Conservation (phyloP, 2,797 vertebrate species). For the Pogoniulus pusillus region DNA sequence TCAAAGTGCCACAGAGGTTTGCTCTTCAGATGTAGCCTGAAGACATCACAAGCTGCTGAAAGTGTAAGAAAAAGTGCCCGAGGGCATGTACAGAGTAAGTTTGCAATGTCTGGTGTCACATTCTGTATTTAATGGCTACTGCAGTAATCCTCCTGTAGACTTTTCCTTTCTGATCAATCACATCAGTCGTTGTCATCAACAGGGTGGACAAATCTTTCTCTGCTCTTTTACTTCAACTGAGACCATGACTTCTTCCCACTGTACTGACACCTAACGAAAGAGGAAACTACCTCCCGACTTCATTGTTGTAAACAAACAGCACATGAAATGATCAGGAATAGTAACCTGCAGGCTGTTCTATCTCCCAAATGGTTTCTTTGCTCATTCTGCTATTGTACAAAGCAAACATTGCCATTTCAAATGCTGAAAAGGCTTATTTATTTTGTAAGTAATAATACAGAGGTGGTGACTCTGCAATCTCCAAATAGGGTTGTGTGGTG, state of each 20-base stretch:
- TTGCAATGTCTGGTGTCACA: background rate
- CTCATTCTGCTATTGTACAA: background rate
- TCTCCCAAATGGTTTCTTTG: background rate
- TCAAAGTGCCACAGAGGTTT: background rate
- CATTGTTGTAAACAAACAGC: background rate
- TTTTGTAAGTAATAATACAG: background rate
- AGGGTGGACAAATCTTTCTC: background rate
- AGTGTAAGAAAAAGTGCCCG: background rate
- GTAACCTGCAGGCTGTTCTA: background rate
- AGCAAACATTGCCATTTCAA: background rate
- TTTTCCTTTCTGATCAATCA: background rate
- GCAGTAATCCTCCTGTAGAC: background rate
- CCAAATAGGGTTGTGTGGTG: slow-evolving; percentile 50
- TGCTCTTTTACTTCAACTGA: background rate
- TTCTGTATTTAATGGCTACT: background rate
- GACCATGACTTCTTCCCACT: background rate
- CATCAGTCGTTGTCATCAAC: background rate
- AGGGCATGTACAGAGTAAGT: background rate
- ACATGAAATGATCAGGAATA: background rate
- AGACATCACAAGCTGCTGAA: background rate
- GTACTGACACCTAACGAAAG: background rate
- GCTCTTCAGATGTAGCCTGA: background rate
- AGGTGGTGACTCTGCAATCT: background rate
- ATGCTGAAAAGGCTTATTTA: background rate
- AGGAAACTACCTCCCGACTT: background rate